phyloP scores from a whole-genome alignment of 2,888 invertebrate species.

The Drosophila anceps region DNA sequence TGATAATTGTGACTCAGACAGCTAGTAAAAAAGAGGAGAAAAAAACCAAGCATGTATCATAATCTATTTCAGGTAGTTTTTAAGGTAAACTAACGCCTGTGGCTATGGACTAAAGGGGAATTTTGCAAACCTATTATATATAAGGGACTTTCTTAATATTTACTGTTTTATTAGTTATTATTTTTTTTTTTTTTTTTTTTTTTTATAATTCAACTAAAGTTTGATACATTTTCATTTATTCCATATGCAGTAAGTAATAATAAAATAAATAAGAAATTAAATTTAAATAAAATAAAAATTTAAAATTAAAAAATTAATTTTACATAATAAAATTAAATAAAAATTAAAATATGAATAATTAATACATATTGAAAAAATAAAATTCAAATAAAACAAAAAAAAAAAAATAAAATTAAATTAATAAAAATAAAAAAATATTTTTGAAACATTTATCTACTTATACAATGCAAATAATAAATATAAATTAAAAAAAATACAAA shows the following conservation, averaged over 20 bases:
- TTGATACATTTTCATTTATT: no score
- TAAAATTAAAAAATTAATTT: not conserved
- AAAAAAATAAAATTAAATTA: no score
- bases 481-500: no score
- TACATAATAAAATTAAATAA: not conserved
- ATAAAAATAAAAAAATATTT: no score
- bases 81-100: not conserved
- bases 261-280: not conserved
- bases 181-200: not conserved
- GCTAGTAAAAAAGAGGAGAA: constrained; percentile 7
- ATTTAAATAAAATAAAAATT: not conserved
- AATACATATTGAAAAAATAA: no score
- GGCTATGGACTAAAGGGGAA: not conserved
- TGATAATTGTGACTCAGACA: constrained; percentile 22
- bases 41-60: constrained; percentile 16
- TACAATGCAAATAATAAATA: no score
- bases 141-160: not conserved
- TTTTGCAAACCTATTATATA: not conserved
- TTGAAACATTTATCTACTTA: no score
- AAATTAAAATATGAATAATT: not conserved
- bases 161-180: not conserved
- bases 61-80: constrained; percentile 9
- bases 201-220: not conserved
- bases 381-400: no score
- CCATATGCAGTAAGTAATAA: not conserved